Evolutionary conservation across 1,140 invertebrate species (phyloP).

Genomic region (Charaxes varanes): DNA sequence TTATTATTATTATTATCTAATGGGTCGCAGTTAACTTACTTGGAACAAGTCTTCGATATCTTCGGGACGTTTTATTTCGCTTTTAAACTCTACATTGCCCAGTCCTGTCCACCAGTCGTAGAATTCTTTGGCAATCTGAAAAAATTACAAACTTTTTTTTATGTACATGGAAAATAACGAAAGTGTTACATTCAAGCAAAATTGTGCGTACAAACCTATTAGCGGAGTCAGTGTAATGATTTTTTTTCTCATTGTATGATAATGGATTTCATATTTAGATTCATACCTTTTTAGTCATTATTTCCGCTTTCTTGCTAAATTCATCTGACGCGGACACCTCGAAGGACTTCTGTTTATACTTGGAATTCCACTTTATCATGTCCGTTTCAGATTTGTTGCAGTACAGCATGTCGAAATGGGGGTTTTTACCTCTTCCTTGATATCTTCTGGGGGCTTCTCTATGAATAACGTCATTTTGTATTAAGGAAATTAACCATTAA

Average conservation of each 20-base stretch:
- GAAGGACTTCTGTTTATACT: constrained; percentile 56
- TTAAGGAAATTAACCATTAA: too few species aligned
- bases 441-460: not conserved
- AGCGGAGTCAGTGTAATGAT: not conserved
- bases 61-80: constrained; percentile 60
- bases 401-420: constrained; percentile 56
- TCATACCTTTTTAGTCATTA: constrained; percentile 64
- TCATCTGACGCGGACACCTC: constrained; percentile 63
- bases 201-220: too few species aligned
- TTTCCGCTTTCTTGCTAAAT: constrained; percentile 70
- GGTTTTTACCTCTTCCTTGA: constrained; percentile 29
- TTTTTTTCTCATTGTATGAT: not conserved
- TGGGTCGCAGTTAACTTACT: constrained; percentile 27
- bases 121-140: constrained; percentile 74
- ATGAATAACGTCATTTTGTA: too few species aligned
- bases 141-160: constrained; percentile 24
- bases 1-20: too few species aligned
- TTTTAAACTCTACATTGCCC: constrained; percentile 66
- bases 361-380: constrained; percentile 68
- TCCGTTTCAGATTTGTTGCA: constrained; percentile 64
- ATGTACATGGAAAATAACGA: too few species aligned
- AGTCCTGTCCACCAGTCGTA: constrained; percentile 75
- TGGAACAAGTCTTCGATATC: constrained; percentile 65
- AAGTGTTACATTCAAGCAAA: too few species aligned
- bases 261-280: not conserved